These are phyloP conservation scores for Lamellibrachia satsuma DNA, from an alignment of 2,888 invertebrate genomes.

Conservation along the genomic window DNA sequence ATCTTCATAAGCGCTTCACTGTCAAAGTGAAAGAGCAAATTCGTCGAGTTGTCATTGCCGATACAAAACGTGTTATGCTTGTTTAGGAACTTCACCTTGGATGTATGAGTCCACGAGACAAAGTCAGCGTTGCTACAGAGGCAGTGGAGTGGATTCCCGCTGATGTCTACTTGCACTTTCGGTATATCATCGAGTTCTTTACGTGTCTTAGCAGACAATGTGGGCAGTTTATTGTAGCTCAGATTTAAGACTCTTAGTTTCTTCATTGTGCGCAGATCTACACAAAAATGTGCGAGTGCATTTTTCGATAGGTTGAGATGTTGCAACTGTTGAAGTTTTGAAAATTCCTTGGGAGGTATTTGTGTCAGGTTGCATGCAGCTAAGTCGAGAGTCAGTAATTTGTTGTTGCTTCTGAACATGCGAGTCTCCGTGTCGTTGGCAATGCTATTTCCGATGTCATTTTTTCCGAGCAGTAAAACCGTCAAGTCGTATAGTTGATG, in stretches of 20 bases:
- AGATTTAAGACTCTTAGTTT: neutral
- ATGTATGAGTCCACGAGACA: neutral
- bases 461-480: neutral
- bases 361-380: neutral
- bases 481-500: neutral
- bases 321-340: neutral
- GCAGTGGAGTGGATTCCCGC: neutral
- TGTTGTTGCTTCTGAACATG: neutral
- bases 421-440: neutral
- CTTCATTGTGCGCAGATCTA: neutral
- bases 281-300: neutral
- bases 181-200: neutral
- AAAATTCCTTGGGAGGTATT: neutral
- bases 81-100: neutral
- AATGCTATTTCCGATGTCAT: constrained; percentile 5
- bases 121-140: neutral
- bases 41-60: neutral
- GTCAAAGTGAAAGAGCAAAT: neutral
- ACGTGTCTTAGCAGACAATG: neutral
- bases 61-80: neutral
- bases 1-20: neutral
- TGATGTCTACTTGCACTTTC: neutral
- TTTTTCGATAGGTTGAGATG: neutral
- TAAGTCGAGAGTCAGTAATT: neutral
- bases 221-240: neutral